Percentiles rank a stretch among this genome's conserved stretches.
phyloP scores from a whole-genome alignment of 2,113 vertebrate species.

The Leptobrachium leishanense region DNA sequence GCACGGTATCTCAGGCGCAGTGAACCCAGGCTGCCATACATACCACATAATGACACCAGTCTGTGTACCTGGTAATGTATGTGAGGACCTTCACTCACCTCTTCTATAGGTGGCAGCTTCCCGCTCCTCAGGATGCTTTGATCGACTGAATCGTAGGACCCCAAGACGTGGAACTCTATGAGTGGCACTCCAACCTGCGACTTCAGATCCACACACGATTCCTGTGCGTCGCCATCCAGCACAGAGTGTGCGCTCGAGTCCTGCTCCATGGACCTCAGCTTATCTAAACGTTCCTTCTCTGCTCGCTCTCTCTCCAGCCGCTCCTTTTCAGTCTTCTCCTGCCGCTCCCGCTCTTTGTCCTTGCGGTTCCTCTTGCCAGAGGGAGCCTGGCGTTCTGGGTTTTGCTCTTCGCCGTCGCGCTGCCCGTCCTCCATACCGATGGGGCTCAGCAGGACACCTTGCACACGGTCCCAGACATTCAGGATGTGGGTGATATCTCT shows the following conservation, averaged over 20 bases:
- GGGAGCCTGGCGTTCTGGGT: constrained; percentile 56
- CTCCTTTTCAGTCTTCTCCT: constrained; percentile 57
- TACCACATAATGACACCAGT: too few relatives aligned
- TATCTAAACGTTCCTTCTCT: constrained; percentile 60
- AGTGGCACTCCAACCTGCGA: constrained; percentile 64
- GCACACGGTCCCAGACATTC: constrained; percentile 77
- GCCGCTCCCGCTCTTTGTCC: constrained; percentile 58
- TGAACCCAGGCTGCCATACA: too few relatives aligned
- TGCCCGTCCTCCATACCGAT: constrained; percentile 48
- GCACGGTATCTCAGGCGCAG: too few relatives aligned
- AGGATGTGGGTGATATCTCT: constrained; percentile 65
- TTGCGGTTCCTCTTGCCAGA: constrained; percentile 65
- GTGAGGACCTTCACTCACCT: constrained; percentile 62
- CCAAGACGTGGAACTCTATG: constrained; percentile 64
- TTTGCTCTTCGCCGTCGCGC: constrained; percentile 59
- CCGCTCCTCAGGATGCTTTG: constrained; percentile 61
- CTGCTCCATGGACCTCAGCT: constrained; percentile 53
- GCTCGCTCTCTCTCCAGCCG: constrained; percentile 62
- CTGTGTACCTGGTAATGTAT: not conserved
- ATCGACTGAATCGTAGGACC: constrained; percentile 48
- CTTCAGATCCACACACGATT: constrained; percentile 52
- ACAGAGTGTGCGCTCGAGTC: constrained; percentile 19
- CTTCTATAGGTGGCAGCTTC: constrained; percentile 63
- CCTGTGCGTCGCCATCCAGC: constrained; percentile 47
- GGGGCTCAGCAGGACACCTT: constrained; percentile 59